Base-by-base conservation (phyloP, 92 coral and sea anemone genomes). In the Pocillopora grandis region DNA sequence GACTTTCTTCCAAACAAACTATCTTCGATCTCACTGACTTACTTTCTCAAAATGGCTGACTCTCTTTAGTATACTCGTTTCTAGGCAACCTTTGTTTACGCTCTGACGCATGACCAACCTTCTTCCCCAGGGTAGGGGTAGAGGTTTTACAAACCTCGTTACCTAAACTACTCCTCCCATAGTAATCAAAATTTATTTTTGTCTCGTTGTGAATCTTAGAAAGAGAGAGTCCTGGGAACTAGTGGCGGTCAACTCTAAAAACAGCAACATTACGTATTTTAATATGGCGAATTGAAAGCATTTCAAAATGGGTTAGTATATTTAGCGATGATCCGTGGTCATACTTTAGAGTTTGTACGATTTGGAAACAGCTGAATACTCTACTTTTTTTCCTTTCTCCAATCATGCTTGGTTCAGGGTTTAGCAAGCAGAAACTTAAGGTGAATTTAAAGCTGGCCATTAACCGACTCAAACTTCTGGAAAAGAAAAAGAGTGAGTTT, bases 401-500 rank as follows among this genome's bases (percentile, higher is more conserved):
- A 66, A 75, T 58, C 87, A 84, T 91, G 89, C 83, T 64, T 16
- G 87, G 78, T 35, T 62, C 90, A 96, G 99, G 99, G 37, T 96
- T 93, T 88, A 88, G 72, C 88, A 93, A 95, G 90, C 95, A 94
- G 82, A 96, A 96, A 88, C 90, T 96, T 10, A 95, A 95, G 91
- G 92, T 93, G 73, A 96, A 96, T 80, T 90, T 96, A 66, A 94
- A 86, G 85, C 82, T 96, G 89, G 90, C 95, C 73, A 96, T 96
- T 71, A 96, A 96, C 91, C 84, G 99, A 72, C 92, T 96, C 1
- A 96, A 96, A 78, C 89, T 96, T 5, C 82, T 96, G 90, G 99
- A 96, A 87, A 96, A 96, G 81, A 96, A 96, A 84, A 96, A 96
- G 80, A 96, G 99, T 96, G 52, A 87, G 99, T 88, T 23, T 9